Evolutionary conservation across 2,113 vertebrate species (phyloP), one percentile per base, ranked within the genome.

Genomic region (Leuciscus idus): DNA sequence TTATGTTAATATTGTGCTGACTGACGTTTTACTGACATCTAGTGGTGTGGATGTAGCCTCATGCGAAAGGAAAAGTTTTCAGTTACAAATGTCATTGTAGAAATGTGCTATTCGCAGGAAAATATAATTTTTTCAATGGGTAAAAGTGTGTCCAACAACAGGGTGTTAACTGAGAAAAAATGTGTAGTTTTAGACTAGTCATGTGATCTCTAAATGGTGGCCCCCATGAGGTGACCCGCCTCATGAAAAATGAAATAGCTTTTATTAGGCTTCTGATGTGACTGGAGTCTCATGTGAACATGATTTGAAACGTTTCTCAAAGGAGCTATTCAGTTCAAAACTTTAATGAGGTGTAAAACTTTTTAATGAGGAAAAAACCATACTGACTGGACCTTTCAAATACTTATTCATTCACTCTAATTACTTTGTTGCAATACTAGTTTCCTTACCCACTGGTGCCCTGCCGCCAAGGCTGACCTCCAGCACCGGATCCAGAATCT

Each of bases 381-480:
- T n/a, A 15, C 39, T 48, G 72, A 74, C 39, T 46, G 21, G 43
- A n/a, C 23, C 23, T 26, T 48, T 74, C 15, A 48, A 50, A 28
- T 48, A 28, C 73, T 28, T 26, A 26, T 75, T 75, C 12, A 48
- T 75, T 26, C 12, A 48, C 72, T 48, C 5, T 17, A 75, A 75
- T 48, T 28, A 75, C 43, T 26, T 55, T 77, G 48, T 77, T 30
- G 75, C n/a, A 64, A 30, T 46, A 26, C 26, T 64, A 0, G 11
- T 64, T 39, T 70, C 91, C 96, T 95, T 92, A 99, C 98, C 98
- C 0, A 99, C 78, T 59, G 93, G 57, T n/a, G 96, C 92, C 87
- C 92, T 94, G 72, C 97, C 97, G 17, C 98, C 96, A 78, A 94
- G 89, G 90, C 88, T 94, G 91, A 99, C 97, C 93, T 96, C 93